These are phyloP conservation scores for Festucalex cinctus DNA, from an alignment of 2,113 vertebrate species.

Conservation along the genomic window DNA sequence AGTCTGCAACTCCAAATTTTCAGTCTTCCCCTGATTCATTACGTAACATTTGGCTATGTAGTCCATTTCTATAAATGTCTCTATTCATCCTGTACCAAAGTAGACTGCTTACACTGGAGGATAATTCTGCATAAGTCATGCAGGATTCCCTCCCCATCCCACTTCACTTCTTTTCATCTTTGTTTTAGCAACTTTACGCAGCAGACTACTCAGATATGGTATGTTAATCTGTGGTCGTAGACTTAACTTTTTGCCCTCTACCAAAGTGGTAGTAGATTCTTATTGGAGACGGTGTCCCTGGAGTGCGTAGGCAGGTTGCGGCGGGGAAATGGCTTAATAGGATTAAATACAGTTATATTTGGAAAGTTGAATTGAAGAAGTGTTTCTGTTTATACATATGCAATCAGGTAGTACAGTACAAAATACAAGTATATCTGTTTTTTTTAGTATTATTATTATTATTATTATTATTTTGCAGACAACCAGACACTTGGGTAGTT, in stretches of 20 bases:
- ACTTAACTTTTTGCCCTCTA: conserved; percentile 25
- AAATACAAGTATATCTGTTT: too few relatives aligned
- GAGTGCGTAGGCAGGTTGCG: background rate
- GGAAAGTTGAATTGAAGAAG: background rate
- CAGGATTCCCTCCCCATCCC: conserved; percentile 32
- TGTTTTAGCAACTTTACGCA: conserved; percentile 14
- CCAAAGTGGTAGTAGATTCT: conserved; percentile 16
- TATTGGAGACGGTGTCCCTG: conserved; percentile 13
- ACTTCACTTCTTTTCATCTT: conserved; percentile 36
- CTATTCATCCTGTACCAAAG: conserved; percentile 4
- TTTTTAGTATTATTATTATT: too few relatives aligned
- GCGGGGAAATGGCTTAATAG: background rate
- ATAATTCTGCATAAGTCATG: conserved; percentile 37
- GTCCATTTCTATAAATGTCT: background rate
- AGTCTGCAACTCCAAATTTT: conserved; percentile 11
- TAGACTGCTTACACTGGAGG: conserved; percentile 12
- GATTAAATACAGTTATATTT: conserved; percentile 2
- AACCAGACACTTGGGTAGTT: conserved; percentile 35
- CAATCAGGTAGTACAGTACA: background rate
- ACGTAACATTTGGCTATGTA: conserved; percentile 25
- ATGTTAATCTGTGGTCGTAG: conserved; percentile 32
- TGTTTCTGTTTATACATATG: background rate
- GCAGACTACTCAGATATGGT: conserved; percentile 24
- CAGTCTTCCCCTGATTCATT: conserved; percentile 22
- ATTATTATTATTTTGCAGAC: conserved; percentile 14